Percentiles rank a stretch among this genome's conserved stretches.
These are phyloP conservation scores for Campylomormyrus numenius DNA, from an alignment of 2,113 vertebrate genomes.

Conservation along the genomic window DNA sequence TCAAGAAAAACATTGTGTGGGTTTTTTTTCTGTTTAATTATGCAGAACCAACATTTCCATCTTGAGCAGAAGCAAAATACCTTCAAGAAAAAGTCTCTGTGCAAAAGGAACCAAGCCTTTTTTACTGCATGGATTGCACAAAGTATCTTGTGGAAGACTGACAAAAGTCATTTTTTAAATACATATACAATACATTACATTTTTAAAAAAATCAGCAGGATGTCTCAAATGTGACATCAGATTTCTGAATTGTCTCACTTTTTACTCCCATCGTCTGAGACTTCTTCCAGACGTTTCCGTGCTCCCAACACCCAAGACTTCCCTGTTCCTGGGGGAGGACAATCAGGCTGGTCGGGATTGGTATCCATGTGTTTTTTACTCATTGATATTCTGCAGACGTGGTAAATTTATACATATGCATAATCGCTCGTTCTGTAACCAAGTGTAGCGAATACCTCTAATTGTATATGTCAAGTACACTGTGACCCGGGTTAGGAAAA, in stretches of 20 bases:
- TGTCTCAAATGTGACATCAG: background rate
- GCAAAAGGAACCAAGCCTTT: background rate
- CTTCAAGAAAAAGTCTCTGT: background rate
- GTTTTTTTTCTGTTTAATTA: background rate
- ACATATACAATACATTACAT: background rate
- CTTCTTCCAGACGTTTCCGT: background rate
- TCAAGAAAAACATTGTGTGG: constrained; percentile 6
- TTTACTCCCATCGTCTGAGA: background rate
- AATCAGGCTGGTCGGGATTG: background rate
- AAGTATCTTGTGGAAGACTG: background rate
- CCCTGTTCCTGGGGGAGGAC: background rate
- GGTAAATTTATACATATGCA: background rate
- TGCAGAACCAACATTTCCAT: background rate
- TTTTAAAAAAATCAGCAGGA: background rate
- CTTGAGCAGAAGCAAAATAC: background rate
- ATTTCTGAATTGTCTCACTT: background rate
- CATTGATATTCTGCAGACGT: background rate
- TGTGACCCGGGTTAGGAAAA: background rate
- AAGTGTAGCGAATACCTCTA: background rate
- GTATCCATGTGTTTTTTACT: background rate
- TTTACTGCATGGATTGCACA: background rate
- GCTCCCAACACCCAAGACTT: background rate
- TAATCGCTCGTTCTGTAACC: background rate
- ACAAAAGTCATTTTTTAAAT: background rate
- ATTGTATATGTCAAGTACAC: background rate